Evolutionary conservation across 2,888 invertebrate species (phyloP).

Genomic region (Dione vanillae): DNA sequence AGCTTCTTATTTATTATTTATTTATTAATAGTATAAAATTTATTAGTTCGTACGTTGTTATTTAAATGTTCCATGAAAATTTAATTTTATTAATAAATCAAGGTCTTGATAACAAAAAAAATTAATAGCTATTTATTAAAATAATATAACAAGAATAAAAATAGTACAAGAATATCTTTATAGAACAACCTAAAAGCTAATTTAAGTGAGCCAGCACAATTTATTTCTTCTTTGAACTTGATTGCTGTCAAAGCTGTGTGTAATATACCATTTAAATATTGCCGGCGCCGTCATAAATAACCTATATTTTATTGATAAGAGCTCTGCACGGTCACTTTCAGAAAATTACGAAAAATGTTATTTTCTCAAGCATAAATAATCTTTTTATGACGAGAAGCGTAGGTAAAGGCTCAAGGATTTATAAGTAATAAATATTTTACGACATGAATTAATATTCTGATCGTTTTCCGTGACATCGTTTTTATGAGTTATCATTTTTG

Average conservation of each 20-base stretch:
- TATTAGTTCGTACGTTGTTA: too few species aligned
- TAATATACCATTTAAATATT: slow-evolving; percentile 53
- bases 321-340: slow-evolving; percentile 71
- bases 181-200: background rate
- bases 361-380: slow-evolving; percentile 83
- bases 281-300: slow-evolving; percentile 78
- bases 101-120: background rate
- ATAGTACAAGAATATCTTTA: background rate
- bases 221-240: slow-evolving; percentile 34
- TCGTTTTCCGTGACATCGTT: slow-evolving; percentile 83
- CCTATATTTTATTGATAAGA: slow-evolving; percentile 78
- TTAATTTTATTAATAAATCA: too few species aligned
- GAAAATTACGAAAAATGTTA: slow-evolving; percentile 82
- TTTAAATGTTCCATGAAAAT: too few species aligned
- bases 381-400: slow-evolving; percentile 84
- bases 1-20: too few species aligned
- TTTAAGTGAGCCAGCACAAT: slow-evolving; percentile 2
- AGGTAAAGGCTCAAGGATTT: slow-evolving; percentile 84
- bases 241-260: slow-evolving; percentile 41
- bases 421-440: slow-evolving; percentile 84
- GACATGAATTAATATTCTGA: slow-evolving; percentile 84
- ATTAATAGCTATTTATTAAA: background rate
- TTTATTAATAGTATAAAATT: too few species aligned
- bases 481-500: slow-evolving; percentile 84
- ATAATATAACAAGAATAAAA: background rate